Evolutionary conservation across 2,113 vertebrate genomes (phyloP).

Genomic region (Reinhardtius hippoglossoides): DNA sequence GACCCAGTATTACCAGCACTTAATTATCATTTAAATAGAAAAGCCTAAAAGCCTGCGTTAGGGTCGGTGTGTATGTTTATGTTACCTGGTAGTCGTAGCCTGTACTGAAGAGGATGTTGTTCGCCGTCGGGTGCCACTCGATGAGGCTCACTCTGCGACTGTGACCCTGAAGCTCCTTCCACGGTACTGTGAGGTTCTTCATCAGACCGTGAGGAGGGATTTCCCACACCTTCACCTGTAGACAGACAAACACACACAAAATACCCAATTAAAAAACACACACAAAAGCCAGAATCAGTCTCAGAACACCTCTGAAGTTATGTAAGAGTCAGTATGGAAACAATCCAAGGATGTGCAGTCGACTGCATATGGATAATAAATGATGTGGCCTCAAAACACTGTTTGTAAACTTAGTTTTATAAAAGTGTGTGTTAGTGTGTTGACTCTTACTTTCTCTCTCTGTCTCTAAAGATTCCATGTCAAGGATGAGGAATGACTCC

Average conservation of each 20-base stretch:
- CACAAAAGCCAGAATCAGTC: neutral
- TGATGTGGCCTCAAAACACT: neutral
- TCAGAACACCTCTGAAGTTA: neutral
- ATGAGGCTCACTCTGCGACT: slow-evolving; percentile 89
- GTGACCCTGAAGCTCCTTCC: slow-evolving; percentile 90
- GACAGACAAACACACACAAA: slow-evolving; percentile 11
- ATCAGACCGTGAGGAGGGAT: slow-evolving; percentile 87
- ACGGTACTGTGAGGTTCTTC: slow-evolving; percentile 84
- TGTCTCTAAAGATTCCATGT: slow-evolving; percentile 28
- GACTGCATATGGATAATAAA: neutral
- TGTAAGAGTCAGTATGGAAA: neutral
- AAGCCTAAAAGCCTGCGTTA: neutral
- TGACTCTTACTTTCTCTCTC: slow-evolving; percentile 11
- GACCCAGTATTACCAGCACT: too few relatives aligned
- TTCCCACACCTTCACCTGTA: slow-evolving; percentile 93
- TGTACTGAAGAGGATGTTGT: slow-evolving; percentile 90
- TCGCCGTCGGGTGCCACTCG: slow-evolving; percentile 94
- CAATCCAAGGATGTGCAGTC: neutral
- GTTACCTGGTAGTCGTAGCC: slow-evolving; percentile 94
- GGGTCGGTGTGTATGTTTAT: slow-evolving; percentile 17
- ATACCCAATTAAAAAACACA: neutral
- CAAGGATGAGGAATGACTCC: slow-evolving; percentile 59
- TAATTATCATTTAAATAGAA: neutral
- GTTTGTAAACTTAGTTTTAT: neutral
- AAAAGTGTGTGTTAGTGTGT: neutral